Percentiles rank a stretch among this genome's conserved stretches.
Conservation (phyloP, 2,888 invertebrate species). For the Drosophila phalerata region DNA sequence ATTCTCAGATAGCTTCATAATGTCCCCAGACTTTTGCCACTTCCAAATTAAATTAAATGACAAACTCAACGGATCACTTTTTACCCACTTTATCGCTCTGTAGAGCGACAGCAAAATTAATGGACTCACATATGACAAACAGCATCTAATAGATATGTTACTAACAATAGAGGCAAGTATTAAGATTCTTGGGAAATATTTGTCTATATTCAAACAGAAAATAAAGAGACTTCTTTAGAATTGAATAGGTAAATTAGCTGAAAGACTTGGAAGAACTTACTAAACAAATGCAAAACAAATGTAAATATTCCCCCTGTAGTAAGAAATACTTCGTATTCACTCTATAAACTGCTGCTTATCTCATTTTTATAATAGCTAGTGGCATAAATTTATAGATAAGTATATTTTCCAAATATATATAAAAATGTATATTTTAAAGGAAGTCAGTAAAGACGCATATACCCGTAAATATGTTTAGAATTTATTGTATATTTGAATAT, state of each 20-base stretch:
- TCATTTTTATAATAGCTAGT: too few species aligned
- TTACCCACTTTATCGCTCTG: conserved; percentile 14
- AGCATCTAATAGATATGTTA: conserved; percentile 37
- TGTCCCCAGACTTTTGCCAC: conserved; percentile 49
- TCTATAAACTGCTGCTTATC: too few species aligned
- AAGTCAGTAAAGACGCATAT: too few species aligned
- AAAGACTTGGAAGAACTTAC: not conserved
- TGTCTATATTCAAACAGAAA: not conserved
- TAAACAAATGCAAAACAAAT: too few species aligned
- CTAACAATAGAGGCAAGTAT: not conserved
- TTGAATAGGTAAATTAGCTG: not conserved
- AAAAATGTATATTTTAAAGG: too few species aligned
- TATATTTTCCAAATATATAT: too few species aligned
- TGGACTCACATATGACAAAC: conserved; percentile 44
- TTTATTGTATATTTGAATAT: too few species aligned
- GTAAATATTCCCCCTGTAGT: too few species aligned
- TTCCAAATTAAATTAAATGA: conserved; percentile 83
- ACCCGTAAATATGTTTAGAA: too few species aligned
- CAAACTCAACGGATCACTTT: conserved; percentile 71
- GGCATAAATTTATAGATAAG: too few species aligned
- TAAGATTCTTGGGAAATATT: not conserved
- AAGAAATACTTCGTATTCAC: too few species aligned
- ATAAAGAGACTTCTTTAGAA: not conserved
- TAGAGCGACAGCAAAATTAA: conserved; percentile 34
- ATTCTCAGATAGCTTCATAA: conserved; percentile 57